A percentile compares a stretch with the other conserved stretches of the same genome.
Evolutionary conservation across 2,797 vertebrate genomes (phyloP).

Genomic region (Botia kubotai): DNA sequence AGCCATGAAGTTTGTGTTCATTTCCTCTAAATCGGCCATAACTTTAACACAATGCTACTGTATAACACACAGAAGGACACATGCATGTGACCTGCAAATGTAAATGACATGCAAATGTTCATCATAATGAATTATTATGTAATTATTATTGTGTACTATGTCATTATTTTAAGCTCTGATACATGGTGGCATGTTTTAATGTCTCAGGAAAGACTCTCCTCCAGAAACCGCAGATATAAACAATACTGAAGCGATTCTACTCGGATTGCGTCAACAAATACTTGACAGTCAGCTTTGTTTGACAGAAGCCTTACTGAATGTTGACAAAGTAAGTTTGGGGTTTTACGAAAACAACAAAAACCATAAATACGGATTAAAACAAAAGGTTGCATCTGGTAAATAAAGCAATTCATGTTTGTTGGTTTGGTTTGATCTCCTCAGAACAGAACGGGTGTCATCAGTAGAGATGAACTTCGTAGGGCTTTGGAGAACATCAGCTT

Average conservation of each 20-base stretch:
- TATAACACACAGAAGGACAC: no score
- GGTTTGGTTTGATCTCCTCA: constrained; percentile 45
- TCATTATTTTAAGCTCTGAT: background rate
- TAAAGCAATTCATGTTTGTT: background rate
- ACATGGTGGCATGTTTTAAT: background rate
- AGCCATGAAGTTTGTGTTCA: background rate
- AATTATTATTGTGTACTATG: no score
- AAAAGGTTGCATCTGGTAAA: no score
- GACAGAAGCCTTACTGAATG: constrained; percentile 69
- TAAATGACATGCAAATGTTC: no score
- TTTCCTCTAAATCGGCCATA: background rate
- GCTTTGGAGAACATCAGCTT: constrained; percentile 62
- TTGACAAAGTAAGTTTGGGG: constrained; percentile 64
- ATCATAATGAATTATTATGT: no score
- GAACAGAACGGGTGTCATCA: constrained; percentile 64
- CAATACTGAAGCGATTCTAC: constrained; percentile 48
- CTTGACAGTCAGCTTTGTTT: constrained; percentile 63
- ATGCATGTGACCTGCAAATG: background rate
- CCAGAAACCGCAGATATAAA: constrained; percentile 19
- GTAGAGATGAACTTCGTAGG: constrained; percentile 64
- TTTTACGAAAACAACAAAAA: background rate
- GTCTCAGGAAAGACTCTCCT: constrained; percentile 38
- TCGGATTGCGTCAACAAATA: constrained; percentile 60
- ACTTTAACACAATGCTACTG: background rate
- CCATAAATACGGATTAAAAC: background rate